phyloP scores from a whole-genome alignment of 2,797 vertebrate species.

The Calcarius lapponicus region DNA sequence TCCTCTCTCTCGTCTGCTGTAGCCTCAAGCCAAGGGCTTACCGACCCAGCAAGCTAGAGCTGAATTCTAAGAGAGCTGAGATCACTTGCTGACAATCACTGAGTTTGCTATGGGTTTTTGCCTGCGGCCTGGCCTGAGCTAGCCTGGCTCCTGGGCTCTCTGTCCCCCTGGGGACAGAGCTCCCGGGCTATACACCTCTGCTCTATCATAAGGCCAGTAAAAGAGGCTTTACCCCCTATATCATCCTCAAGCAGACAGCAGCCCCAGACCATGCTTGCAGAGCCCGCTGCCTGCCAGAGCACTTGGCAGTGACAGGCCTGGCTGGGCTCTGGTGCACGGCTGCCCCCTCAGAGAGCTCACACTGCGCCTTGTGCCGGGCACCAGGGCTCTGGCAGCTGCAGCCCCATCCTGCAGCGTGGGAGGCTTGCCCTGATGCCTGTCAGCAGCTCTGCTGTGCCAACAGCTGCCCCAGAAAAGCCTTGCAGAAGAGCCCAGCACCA shows the following conservation, averaged over 20 bases:
- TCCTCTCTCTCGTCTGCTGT: too few species aligned
- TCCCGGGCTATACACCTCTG: too few species aligned
- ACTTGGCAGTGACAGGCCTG: not conserved
- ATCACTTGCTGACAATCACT: too few species aligned
- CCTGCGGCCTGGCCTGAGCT: too few species aligned
- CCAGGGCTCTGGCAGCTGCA: not conserved
- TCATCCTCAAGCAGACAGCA: not conserved
- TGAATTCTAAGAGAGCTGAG: too few species aligned
- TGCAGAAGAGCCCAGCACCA: not conserved
- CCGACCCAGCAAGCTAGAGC: too few species aligned
- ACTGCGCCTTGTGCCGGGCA: rapidly evolving
- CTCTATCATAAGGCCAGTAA: too few species aligned
- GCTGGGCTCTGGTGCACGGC: not conserved
- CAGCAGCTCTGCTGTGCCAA: not conserved
- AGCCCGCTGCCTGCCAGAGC: not conserved
- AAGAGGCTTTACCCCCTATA: too few species aligned
- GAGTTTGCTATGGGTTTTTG: too few species aligned
- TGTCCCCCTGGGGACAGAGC: too few species aligned
- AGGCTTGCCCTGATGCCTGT: not conserved
- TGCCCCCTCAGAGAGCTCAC: not conserved
- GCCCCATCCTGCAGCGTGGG: not conserved
- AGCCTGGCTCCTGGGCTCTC: too few species aligned
- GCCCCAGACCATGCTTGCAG: not conserved
- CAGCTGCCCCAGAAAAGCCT: not conserved
- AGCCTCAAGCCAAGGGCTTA: too few species aligned